Evolutionary conservation across 2,888 invertebrate genomes (phyloP), one percentile per base, ranked within the genome.

Genomic region (Agrochola litura): DNA sequence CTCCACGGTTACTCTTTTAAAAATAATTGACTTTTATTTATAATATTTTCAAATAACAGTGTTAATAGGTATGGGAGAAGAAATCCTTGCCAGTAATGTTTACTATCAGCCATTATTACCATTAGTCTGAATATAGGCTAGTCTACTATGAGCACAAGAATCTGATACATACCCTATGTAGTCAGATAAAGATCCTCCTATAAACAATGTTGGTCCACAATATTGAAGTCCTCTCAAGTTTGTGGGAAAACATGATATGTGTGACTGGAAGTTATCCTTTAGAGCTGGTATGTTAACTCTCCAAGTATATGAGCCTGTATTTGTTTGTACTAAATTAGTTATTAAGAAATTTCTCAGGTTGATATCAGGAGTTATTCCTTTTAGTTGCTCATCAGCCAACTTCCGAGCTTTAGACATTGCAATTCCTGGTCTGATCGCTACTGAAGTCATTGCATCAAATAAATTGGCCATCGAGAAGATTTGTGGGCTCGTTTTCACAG

Each of bases 161-260:
- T 58, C 30, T 43, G 0, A 67, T 73, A 81, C 87, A 66, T 95
- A 98, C 98, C 97, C 97, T 88, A 99, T 97, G 93, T 98, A 99
- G 93, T 98, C 97, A 1, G 99, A 99, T n/a, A 97, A 96, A 22
- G 96, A 97, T 73, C 99, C 99, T 82, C 98, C 98, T 77, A 99
- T 95, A 93, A 99, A 99, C 10, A 99, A 93, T 0, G 98, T 98
- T 4, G 98, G 98, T 6, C 98, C 98, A 79, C 95, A 92, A 89
- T 97, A 98, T 82, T 97, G 96, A 22, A 96, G 91, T 3, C 95
- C 95, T 87, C 91, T 94, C 87, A 96, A 84, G 83, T 92, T 95
- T 9, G 97, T 88, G 0, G 98, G 98, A 94, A 98, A 98, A 43
- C 92, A 92, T 6, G 97, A 97, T 71, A 99, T 97, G 58, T 97